These are phyloP conservation scores for Capitulum mitella DNA, from an alignment of 2,888 invertebrate species.

Conservation along the genomic window DNA sequence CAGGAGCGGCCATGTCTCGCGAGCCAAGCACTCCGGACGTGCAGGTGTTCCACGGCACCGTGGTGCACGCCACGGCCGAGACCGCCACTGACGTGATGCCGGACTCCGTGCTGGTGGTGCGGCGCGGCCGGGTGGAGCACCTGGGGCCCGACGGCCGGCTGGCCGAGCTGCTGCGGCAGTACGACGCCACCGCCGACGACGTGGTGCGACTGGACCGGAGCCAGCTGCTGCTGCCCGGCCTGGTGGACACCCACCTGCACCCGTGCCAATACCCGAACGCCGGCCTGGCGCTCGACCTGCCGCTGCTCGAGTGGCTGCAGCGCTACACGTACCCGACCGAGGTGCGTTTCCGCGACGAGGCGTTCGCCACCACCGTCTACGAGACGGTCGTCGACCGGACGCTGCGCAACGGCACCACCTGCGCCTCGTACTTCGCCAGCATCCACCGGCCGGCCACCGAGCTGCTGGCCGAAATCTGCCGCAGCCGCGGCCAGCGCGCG, in stretches of 20 bases:
- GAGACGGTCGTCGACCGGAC: slow-evolving; percentile 69
- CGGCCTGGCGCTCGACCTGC: slow-evolving; percentile 71
- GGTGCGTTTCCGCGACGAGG: slow-evolving; percentile 57
- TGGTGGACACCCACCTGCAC: slow-evolving; percentile 84
- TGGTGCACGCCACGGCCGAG: slow-evolving; percentile 42
- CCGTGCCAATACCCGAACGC: slow-evolving; percentile 81
- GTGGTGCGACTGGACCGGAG: background rate
- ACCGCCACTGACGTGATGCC: slow-evolving; percentile 44
- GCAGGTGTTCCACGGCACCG: slow-evolving; percentile 42
- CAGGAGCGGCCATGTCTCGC: background rate
- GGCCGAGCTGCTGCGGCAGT: background rate
- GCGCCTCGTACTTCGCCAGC: slow-evolving; percentile 80
- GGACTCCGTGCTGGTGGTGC: slow-evolving; percentile 45
- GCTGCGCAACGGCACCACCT: slow-evolving; percentile 72
- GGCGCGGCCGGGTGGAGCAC: background rate
- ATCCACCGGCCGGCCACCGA: slow-evolving; percentile 62
- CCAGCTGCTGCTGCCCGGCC: slow-evolving; percentile 71
- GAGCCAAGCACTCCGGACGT: slow-evolving; percentile 29
- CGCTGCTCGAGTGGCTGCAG: slow-evolving; percentile 74
- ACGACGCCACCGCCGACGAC: background rate
- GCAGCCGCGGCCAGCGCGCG: slow-evolving; percentile 66
- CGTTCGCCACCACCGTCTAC: slow-evolving; percentile 64
- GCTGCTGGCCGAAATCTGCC: slow-evolving; percentile 60
- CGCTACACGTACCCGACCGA: slow-evolving; percentile 80
- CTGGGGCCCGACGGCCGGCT: background rate